Evolutionary conservation across 2,797 vertebrate species (phyloP), one percentile per base, ranked within the genome.

Genomic region (Borostomias antarcticus): DNA sequence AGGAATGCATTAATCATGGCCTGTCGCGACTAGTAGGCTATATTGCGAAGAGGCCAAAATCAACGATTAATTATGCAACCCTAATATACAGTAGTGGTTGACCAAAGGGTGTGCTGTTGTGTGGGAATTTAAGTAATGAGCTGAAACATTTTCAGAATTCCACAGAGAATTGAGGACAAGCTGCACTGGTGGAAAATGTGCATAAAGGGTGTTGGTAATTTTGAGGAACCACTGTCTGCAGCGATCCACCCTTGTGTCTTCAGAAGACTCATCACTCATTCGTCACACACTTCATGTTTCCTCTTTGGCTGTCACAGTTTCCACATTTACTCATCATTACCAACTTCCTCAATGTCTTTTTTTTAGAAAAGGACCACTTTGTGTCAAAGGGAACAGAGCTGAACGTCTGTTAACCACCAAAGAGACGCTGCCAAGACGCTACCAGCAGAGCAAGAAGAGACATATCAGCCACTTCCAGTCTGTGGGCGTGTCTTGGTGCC

Each of bases 361-460:
- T 69, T 66, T 35, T 7, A 59, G 54, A 74, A 58, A 74, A 64
- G 30, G 79, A 69, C 68, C 45, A 65, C 60, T 72, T 11, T 62
- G 70, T 80, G 78, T 85, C 69, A 70, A 21, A 62, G 6, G 57
- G 67, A 80, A 85, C 79, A 76, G 77, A 73, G 64, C 26, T 68
- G 69, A 68, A 69, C 72, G 66, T 82, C 54, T 66, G 61, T 69
- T 82, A 74, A 58, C 26, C 57, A 57, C 70, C 47, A 62, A 1
- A 68, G 37, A 70, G 52, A 75, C 70, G 78, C 82, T 75, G 68
- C 66, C 61, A 2, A 57, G 35, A 2, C 43, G 28, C 8, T 3
- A 30, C 45, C 79, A 29, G 6, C 70, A 77, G 70, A 80, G 75
- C 61, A 70, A 69, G 72, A 79, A 67, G 33, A 63, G 54, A 21